Conservation (phyloP, 2,888 invertebrate genomes). For the Selenia dentaria region DNA sequence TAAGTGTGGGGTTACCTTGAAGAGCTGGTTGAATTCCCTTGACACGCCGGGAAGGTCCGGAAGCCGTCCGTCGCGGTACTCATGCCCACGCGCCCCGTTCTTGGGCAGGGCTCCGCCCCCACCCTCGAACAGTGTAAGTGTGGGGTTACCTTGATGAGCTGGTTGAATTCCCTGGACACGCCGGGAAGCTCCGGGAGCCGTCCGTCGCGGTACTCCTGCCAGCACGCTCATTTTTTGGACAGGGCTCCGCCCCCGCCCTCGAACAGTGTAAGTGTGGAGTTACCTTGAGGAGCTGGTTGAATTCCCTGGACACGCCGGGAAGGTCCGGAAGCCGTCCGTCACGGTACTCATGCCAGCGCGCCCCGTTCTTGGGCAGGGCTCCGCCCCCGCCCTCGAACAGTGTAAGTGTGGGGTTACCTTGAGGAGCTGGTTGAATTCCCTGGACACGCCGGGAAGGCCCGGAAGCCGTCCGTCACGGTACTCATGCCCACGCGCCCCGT, state of each 20-base stretch:
- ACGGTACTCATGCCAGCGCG: conserved; percentile 93
- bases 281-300: conserved; percentile 90
- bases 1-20: conserved; percentile 89
- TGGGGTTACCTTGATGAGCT: conserved; percentile 88
- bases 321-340: conserved; percentile 89
- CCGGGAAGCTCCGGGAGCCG: conserved; percentile 87
- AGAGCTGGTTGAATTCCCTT: conserved; percentile 89
- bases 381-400: conserved; percentile 92
- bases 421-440: conserved; percentile 90
- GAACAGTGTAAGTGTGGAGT: conserved; percentile 89
- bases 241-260: conserved; percentile 92
- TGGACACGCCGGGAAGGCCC: conserved; percentile 85
- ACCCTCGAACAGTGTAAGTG: conserved; percentile 90
- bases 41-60: conserved; percentile 87
- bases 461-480: conserved; percentile 91
- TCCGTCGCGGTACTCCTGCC: conserved; percentile 93
- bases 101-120: conserved; percentile 94
- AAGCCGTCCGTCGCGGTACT: conserved; percentile 89
- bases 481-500: conserved; percentile 94
- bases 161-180: conserved; percentile 89
- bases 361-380: conserved; percentile 95
- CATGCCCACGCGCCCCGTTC: conserved; percentile 95
- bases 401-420: conserved; percentile 89
- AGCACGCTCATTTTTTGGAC: conserved; percentile 95
- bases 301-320: conserved; percentile 87